phyloP scores from a whole-genome alignment of 2,797 vertebrate species.

The Pseudopleuronectes americanus region DNA sequence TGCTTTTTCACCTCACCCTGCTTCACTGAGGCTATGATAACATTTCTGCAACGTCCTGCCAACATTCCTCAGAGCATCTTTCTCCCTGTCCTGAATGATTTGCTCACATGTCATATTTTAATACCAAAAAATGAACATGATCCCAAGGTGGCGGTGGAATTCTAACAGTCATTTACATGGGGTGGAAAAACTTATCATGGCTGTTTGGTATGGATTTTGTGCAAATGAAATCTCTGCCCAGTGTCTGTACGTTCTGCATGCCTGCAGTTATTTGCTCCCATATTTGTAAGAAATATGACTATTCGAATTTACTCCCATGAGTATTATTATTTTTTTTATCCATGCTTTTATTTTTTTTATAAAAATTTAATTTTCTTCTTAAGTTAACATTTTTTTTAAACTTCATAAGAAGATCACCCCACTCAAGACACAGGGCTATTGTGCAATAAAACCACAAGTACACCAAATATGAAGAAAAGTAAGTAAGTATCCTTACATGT shows the following conservation, averaged over 20 bases:
- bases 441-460: neutral
- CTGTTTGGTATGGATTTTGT: conserved; percentile 77
- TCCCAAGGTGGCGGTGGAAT: conserved; percentile 31
- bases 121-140: conserved; percentile 38
- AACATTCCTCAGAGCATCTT: conserved; percentile 53
- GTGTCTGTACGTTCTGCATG: conserved; percentile 64
- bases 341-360: conserved; percentile 16
- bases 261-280: conserved; percentile 63
- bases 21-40: conserved; percentile 79
- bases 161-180: conserved; percentile 42
- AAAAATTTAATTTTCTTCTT: conserved; percentile 27
- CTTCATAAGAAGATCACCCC: neutral
- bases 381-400: neutral
- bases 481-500: neutral
- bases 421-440: neutral
- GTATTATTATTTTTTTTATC: conserved; percentile 38
- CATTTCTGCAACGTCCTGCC: conserved; percentile 79
- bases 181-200: conserved; percentile 38
- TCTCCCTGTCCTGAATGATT: conserved; percentile 41
- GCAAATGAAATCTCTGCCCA: conserved; percentile 77
- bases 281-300: conserved; percentile 68
- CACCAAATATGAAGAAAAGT: neutral
- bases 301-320: conserved; percentile 27
- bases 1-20: conserved; percentile 79
- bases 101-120: conserved; percentile 34